These are phyloP conservation scores for Cromileptes altivelis DNA, from an alignment of 2,113 vertebrate genomes.

Conservation along the genomic window DNA sequence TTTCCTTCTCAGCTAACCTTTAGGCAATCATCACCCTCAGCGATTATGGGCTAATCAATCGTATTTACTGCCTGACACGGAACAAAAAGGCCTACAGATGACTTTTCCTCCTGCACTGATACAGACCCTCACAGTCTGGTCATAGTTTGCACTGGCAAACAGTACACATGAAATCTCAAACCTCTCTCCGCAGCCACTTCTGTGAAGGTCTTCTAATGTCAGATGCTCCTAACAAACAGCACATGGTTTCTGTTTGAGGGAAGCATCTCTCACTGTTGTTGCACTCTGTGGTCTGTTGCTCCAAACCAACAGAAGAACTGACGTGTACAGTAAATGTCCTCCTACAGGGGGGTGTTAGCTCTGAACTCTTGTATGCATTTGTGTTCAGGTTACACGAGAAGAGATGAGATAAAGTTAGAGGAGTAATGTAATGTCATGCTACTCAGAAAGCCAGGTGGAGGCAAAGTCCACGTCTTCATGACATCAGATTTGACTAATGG, in stretches of 20 bases:
- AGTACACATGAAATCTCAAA: constrained; percentile 31
- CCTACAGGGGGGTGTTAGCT: constrained; percentile 7
- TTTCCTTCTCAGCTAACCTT: constrained; percentile 38
- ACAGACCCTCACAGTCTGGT: constrained; percentile 36
- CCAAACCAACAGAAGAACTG: constrained; percentile 33
- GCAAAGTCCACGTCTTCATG: constrained; percentile 1
- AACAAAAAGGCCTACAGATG: constrained; percentile 39
- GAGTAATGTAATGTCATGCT: constrained; percentile 75
- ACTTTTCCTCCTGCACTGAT: constrained; percentile 1
- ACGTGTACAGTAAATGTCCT: constrained; percentile 26
- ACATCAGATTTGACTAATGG: constrained; percentile 21
- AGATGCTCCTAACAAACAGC: constrained; percentile 53
- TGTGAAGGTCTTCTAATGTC: constrained; percentile 44
- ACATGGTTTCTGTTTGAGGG: constrained; percentile 68
- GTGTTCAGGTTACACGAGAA: constrained; percentile 65
- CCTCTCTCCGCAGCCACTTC: constrained; percentile 26
- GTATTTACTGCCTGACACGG: constrained; percentile 49
- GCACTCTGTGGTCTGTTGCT: constrained; percentile 52
- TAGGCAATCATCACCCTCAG: constrained; percentile 33
- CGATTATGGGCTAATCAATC: constrained; percentile 61
- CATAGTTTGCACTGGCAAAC: constrained; percentile 36
- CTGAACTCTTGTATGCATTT: constrained; percentile 17
- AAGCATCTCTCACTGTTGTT: constrained; percentile 59
- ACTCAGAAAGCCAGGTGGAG: constrained; percentile 48
- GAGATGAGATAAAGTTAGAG: constrained; percentile 62